Evolutionary conservation across 2,797 vertebrate species (phyloP), one percentile per base, ranked within the genome.

Genomic region (Pangasius larnaudii): DNA sequence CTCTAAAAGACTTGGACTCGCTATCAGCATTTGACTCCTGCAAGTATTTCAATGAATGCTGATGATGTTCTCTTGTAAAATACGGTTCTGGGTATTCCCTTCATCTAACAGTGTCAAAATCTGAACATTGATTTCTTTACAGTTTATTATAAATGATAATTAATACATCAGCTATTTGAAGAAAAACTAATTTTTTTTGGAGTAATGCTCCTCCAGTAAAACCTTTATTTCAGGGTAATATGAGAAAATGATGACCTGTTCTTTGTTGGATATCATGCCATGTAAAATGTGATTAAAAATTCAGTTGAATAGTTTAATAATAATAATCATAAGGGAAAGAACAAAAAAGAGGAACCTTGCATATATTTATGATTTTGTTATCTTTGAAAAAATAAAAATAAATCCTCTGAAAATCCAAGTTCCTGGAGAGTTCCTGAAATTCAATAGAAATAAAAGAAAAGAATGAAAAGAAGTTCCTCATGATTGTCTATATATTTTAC

Each of bases 71-170:
- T 33, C n/a, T 22, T 56, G 8, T 79, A 79, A 79, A 79, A 33
- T 56, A 56, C 19, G 75, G 18, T 53, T 56, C 6, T 53, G 33
- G 49, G 8, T 56, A 10, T 33, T 79, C 30, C 51, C 18, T 33
- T 46, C 11, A 49, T 75, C 24, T 27, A 75, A 49, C 42, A 74
- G 49, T 49, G 72, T 75, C 39, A 74, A 74, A 74, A 77, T 77
- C 24, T 8, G 49, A 9, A 30, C 14, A 75, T n/a, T 49, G 39
- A 6, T 19, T 30, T 77, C 27, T 51, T 39, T 30, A 30, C 53
- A 36, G 36, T 36, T 58, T 22, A 24, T 75, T n/a, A 58, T 2
- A 58, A 3, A 18, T 79, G 4, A 39, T 80, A 10, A 58, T 74
- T 53, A 19, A 33, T 33, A 56, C n/a, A 78, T 22, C n/a, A 33